Evolutionary conservation across 2,888 invertebrate species (phyloP).

Genomic region (Eutolmus rufibarbis): DNA sequence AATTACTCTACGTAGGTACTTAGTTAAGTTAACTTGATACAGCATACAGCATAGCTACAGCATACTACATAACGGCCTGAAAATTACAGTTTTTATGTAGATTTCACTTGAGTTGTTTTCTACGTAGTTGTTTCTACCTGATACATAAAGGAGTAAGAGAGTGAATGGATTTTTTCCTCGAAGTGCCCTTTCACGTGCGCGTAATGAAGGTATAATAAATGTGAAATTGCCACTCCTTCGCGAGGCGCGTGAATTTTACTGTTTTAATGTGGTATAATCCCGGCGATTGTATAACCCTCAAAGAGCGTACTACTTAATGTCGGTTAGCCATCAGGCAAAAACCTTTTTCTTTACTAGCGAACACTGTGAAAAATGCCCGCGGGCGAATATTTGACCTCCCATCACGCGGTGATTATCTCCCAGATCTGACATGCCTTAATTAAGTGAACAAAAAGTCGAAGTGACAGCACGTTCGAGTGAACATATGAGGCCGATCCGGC

Average conservation of each 20-base stretch:
- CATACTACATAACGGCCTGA: neutral
- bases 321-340: neutral
- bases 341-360: neutral
- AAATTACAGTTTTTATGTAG: neutral
- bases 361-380: neutral
- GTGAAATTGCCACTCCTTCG: neutral
- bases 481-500: constrained; percentile 40
- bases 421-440: constrained; percentile 44
- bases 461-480: constrained; percentile 43
- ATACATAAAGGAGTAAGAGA: neutral
- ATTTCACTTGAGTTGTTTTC: neutral
- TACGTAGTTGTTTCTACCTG: neutral
- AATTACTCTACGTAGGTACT: neutral
- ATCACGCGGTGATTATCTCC: constrained; percentile 30
- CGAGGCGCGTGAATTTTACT: neutral
- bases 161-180: neutral
- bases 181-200: neutral
- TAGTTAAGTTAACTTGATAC: too few relatives aligned
- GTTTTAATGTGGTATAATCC: neutral
- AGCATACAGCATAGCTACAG: too few relatives aligned
- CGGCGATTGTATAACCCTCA: neutral
- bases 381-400: constrained; percentile 33
- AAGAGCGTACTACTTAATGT: neutral
- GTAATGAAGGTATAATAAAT: neutral
- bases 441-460: constrained; percentile 45